These are phyloP conservation scores for Cecidostiba fungosa DNA, from an alignment of 2,888 invertebrate genomes.

Conservation along the genomic window DNA sequence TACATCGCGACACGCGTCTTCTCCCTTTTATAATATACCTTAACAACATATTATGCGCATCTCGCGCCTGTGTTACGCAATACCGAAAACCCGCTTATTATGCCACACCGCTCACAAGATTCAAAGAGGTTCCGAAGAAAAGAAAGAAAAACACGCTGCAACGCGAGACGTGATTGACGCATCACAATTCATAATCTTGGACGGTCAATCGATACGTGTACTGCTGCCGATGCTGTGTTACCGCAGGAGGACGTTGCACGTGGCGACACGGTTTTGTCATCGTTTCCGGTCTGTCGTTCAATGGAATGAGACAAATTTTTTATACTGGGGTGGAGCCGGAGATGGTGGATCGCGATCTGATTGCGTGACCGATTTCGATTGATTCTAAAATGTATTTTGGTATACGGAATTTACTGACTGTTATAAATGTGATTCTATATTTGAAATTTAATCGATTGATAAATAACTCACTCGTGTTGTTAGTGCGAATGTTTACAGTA, in stretches of 20 bases:
- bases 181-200: constrained; percentile 45
- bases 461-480: too few relatives aligned
- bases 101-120: background rate
- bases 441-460: too few relatives aligned
- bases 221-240: background rate
- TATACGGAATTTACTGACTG: background rate
- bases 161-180: constrained; percentile 38
- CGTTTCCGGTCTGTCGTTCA: constrained; percentile 39
- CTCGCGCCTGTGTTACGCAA: constrained; percentile 53
- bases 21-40: background rate
- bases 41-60: background rate
- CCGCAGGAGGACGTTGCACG: background rate
- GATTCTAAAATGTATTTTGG: background rate
- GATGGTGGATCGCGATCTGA: background rate
- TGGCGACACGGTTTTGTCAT: background rate
- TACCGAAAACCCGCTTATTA: constrained; percentile 67
- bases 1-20: constrained; percentile 27
- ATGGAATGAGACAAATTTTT: background rate
- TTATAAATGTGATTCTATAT: background rate
- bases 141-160: background rate
- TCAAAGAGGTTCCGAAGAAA: constrained; percentile 9
- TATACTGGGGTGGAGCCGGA: background rate
- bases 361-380: background rate
- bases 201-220: constrained; percentile 44
- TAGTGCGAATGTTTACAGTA: background rate